Base-by-base conservation (phyloP, 1,140 invertebrate genomes). In the Drepana arcuata region DNA sequence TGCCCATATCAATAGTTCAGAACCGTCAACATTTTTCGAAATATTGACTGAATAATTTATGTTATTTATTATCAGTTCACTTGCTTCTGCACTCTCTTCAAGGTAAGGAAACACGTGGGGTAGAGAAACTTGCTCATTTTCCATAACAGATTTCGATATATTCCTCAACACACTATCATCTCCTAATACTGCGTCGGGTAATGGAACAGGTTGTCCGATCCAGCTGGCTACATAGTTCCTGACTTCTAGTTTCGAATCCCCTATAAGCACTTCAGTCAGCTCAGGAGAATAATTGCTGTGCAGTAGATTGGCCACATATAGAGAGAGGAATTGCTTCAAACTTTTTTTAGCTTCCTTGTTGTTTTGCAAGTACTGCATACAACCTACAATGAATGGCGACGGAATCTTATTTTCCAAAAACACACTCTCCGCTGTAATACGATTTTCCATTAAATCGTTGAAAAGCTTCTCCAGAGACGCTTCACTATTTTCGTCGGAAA, bases 271-370 rank as follows among this genome's bases (percentile, higher is more conserved):
- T 29, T 77, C 70, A n/a, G 77, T 74, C 21, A 83, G 39, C 16
- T 81, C 67, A 6, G 75, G 69, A 2, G 69, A 68, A 56, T 72
- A 80, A 48, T 83, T 82, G 27, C 52, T 67, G 40, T 84, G 80
- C 18, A 83, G 47, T 36, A 84, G 58, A 59, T 82, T 77, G 16
- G 58, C 50, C 2, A 82, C 41, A 41, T 78, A 84, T 0, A 75
- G 24, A 24, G 67, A 77, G 10, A 75, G 34, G 26, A 83, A 83
- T 26, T 63, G 45, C 48, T 77, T 74, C 13, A 77, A 63, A 45
- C 39, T 46, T 32, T 77, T 71, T 41, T 72, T 73, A 23, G 52
- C 62, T 10, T 69, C 62, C 44, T 63, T 73, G 27, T 72, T 55
- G 7, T 21, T 45, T 41, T 73, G 63, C 10, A 69, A 54, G 43